phyloP scores from a whole-genome alignment of 37 sponge, comb jelly and placozoan genomes.

The Axinella damicornis region DNA sequence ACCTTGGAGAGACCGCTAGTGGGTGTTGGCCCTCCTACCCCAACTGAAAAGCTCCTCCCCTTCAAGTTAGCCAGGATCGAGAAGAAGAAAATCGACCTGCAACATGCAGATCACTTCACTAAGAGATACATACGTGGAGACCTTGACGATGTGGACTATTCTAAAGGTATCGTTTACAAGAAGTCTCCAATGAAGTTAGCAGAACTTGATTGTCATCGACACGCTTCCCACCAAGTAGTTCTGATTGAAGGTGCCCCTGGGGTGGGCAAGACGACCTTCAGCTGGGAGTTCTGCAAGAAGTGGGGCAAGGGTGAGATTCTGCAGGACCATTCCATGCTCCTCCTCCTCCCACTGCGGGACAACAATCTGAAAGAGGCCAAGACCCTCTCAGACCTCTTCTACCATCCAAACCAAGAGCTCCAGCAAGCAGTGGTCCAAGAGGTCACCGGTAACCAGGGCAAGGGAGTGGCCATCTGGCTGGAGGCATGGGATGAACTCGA shows the following conservation, averaged over 20 bases:
- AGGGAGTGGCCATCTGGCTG: slow-evolving; percentile 6
- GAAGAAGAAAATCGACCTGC: no score
- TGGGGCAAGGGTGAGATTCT: not conserved
- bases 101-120: no score
- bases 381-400: slow-evolving; percentile 9
- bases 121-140: no score
- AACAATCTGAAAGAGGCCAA: slow-evolving; percentile 10
- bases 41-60: no score
- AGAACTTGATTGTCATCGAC: no score
- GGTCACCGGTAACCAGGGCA: not conserved
- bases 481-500: slow-evolving; percentile 53
- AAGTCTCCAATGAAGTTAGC: no score
- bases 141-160: no score
- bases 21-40: no score
- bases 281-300: slow-evolving; percentile 25
- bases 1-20: no score
- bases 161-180: no score
- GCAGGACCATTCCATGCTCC: not conserved
- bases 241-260: slow-evolving; percentile 46
- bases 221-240: no score
- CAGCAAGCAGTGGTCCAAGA: not conserved
- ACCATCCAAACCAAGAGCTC: not conserved
- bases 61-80: no score
- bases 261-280: slow-evolving; percentile 39
- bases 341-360: slow-evolving; percentile 24